A percentile compares a stretch with the other conserved stretches of the same genome.
phyloP scores from a whole-genome alignment of 2,113 vertebrate genomes.

The Bungarus multicinctus region DNA sequence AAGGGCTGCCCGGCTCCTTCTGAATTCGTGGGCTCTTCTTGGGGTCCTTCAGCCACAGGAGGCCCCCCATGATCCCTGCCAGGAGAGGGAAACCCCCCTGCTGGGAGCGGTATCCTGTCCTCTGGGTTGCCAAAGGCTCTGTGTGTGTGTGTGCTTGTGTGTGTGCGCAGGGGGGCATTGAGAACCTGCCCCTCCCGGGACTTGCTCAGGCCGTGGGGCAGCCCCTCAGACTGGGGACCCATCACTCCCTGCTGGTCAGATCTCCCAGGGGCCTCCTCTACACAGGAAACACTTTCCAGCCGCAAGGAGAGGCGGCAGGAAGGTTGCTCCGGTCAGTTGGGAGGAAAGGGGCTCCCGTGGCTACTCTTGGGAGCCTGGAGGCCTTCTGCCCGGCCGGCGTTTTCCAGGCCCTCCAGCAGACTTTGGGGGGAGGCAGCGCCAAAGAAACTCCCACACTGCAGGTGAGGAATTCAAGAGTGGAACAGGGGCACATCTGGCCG shows the following conservation, averaged over 20 bases:
- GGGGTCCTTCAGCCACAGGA: not conserved
- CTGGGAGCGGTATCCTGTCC: not conserved
- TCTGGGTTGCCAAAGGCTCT: not conserved
- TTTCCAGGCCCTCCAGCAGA: not conserved
- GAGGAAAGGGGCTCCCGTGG: not conserved
- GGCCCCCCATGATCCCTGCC: not conserved
- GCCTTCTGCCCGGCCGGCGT: not conserved
- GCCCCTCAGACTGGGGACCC: not conserved
- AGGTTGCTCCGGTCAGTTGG: rapidly evolving
- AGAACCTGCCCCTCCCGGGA: not conserved
- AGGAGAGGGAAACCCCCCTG: not conserved
- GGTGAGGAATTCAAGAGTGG: not conserved
- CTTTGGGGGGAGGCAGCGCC: not conserved
- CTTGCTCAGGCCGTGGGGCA: not conserved
- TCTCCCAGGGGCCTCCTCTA: not conserved
- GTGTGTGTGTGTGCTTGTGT: not conserved
- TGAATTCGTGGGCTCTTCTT: not conserved
- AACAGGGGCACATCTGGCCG: not conserved
- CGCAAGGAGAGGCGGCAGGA: not conserved
- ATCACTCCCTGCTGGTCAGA: not conserved
- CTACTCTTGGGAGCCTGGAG: not conserved
- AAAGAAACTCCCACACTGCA: not conserved
- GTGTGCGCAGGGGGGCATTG: rapidly evolving
- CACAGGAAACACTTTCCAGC: not conserved
- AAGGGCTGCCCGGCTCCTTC: not conserved